Conservation (phyloP, 2,113 vertebrate genomes). For the Paradoxurus hermaphroditus region DNA sequence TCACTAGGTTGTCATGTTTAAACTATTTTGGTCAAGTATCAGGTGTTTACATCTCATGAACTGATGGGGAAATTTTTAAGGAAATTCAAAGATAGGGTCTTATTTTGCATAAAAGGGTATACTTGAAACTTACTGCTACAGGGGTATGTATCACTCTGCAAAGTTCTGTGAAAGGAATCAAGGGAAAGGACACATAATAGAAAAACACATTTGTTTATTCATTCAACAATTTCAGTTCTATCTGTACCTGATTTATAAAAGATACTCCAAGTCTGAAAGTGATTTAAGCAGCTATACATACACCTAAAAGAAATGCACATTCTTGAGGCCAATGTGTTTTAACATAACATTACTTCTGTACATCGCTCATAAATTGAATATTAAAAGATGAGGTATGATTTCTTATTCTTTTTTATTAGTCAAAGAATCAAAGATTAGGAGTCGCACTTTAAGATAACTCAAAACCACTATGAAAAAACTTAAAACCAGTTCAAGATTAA, state of each 20-base stretch:
- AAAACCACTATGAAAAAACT: slow-evolving; percentile 16
- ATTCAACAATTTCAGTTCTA: slow-evolving; percentile 23
- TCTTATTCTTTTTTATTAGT: background rate
- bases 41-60: background rate
- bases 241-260: slow-evolving; percentile 22
- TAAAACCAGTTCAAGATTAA: background rate
- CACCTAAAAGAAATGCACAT: background rate
- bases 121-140: background rate
- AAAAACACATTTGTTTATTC: background rate
- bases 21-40: background rate
- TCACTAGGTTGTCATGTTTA: background rate
- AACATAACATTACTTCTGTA: background rate
- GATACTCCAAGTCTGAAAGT: background rate
- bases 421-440: slow-evolving; percentile 11
- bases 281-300: background rate
- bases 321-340: background rate
- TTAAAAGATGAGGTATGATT: background rate
- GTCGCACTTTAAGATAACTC: slow-evolving; percentile 26
- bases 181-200: background rate
- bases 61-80: slow-evolving; percentile 1
- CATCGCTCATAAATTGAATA: background rate
- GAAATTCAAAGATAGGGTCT: slow-evolving; percentile 3
- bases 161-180: slow-evolving; percentile 31
- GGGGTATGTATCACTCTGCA: background rate
- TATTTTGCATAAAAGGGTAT: background rate